phyloP scores from a whole-genome alignment of 1,140 invertebrate species.

The Drosophila pectinifera region DNA sequence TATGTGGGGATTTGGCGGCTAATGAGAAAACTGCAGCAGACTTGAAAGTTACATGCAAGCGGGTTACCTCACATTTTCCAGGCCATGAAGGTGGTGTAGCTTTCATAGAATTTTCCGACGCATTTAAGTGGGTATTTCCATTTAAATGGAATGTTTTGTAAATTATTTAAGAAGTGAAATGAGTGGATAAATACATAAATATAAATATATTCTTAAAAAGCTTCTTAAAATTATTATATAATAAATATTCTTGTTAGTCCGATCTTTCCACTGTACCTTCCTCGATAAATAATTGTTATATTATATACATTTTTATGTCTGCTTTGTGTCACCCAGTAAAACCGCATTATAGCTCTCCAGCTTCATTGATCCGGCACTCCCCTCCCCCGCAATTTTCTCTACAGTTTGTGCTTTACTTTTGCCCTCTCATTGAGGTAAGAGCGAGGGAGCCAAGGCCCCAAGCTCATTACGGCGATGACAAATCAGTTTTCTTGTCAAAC shows the following conservation, averaged over 20 bases:
- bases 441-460: slow-evolving; percentile 50
- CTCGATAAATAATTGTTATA: not conserved
- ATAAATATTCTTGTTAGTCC: not conserved
- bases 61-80: slow-evolving; percentile 4
- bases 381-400: slow-evolving; percentile 24
- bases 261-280: not conserved
- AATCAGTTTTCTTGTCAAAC: slow-evolving; percentile 82
- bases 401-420: slow-evolving; percentile 74
- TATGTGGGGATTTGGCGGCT: slow-evolving; percentile 56
- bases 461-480: slow-evolving; percentile 78
- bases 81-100: not conserved
- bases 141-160: no score
- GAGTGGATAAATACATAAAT: no score
- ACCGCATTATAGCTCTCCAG: not conserved
- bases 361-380: not conserved
- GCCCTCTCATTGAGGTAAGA: slow-evolving; percentile 53
- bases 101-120: not conserved
- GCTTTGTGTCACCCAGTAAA: not conserved
- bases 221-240: not conserved
- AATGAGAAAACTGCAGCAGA: slow-evolving; percentile 73
- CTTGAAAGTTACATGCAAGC: slow-evolving; percentile 3
- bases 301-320: not conserved
- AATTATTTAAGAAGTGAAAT: no score
- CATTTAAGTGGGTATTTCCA: not conserved
- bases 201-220: no score